Evolutionary conservation across 2,888 invertebrate species (phyloP).

Genomic region (Agrotis ipsilon): DNA sequence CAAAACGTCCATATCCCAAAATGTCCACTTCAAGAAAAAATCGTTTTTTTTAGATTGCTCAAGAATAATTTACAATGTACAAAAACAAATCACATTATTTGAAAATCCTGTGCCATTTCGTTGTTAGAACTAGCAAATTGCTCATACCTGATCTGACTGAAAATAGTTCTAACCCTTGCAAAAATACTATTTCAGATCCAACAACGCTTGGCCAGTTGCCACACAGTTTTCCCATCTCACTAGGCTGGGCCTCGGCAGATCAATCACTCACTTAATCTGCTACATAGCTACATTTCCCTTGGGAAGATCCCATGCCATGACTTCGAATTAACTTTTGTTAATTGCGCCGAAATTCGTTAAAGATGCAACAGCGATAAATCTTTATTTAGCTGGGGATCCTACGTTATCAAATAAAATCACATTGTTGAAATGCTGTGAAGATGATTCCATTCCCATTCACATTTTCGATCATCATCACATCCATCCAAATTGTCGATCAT

Average conservation of each 20-base stretch:
- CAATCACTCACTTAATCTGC: conserved; percentile 59
- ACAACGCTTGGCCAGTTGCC: conserved; percentile 48
- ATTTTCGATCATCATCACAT: too few relatives aligned
- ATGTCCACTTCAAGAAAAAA: too few relatives aligned
- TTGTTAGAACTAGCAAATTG: conserved; percentile 3
- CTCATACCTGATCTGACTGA: conserved; percentile 21
- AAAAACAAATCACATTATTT: neutral
- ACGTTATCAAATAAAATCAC: neutral
- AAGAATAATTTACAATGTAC: neutral
- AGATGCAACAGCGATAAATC: conserved; percentile 14
- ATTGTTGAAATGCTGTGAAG: neutral
- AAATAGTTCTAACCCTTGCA: conserved; percentile 28
- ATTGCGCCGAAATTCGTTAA: conserved; percentile 36
- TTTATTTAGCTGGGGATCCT: neutral
- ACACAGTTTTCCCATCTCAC: conserved; percentile 40
- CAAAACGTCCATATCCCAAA: too few relatives aligned
- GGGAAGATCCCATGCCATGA: conserved; percentile 30
- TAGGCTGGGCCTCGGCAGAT: conserved; percentile 34
- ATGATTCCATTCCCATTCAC: too few relatives aligned
- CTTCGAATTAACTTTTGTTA: conserved; percentile 45
- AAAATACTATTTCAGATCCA: conserved; percentile 29
- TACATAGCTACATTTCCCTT: conserved; percentile 51
- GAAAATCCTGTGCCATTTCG: conserved; percentile 5
- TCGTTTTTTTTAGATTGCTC: too few relatives aligned
- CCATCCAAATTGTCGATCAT: too few relatives aligned